A percentile compares a stretch with the other conserved stretches of the same genome.
Conservation (phyloP, 2,113 vertebrate species). For the Mus spicilegus region DNA sequence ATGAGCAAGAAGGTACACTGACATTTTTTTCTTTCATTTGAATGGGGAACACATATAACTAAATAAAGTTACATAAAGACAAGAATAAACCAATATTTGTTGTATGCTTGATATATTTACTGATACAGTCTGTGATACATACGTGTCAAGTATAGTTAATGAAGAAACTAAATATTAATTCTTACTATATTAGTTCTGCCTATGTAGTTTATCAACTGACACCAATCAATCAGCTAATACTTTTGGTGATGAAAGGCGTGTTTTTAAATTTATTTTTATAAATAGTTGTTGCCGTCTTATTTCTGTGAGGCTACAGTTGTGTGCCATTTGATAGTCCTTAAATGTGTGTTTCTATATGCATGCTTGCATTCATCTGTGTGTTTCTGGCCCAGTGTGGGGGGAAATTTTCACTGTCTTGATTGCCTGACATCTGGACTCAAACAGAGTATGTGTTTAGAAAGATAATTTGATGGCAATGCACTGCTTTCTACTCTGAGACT, state of each 20-base stretch:
- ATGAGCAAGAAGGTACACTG: fast-evolving
- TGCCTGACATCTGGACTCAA: slow-evolving; percentile 9
- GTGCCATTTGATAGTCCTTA: neutral
- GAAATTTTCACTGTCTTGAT: neutral
- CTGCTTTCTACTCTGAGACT: neutral
- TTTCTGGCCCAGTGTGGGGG: neutral
- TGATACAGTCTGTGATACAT: neutral
- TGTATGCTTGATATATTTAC: neutral
- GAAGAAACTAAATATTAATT: slow-evolving; percentile 7
- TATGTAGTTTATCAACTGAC: slow-evolving; percentile 44
- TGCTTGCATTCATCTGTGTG: neutral
- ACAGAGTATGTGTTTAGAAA: neutral
- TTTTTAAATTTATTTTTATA: slow-evolving; percentile 50
- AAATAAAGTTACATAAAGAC: neutral
- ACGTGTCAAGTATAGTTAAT: neutral
- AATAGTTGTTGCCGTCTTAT: neutral
- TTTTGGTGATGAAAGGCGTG: neutral
- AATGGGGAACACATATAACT: slow-evolving; percentile 35
- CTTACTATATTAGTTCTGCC: neutral
- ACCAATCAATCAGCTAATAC: slow-evolving; percentile 18
- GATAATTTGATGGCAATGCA: neutral
- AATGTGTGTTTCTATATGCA: neutral
- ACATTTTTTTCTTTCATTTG: neutral
- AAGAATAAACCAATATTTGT: neutral
- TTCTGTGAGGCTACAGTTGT: neutral